Base-by-base conservation (phyloP, 2,113 vertebrate species). In the Lanius ludovicianus region DNA sequence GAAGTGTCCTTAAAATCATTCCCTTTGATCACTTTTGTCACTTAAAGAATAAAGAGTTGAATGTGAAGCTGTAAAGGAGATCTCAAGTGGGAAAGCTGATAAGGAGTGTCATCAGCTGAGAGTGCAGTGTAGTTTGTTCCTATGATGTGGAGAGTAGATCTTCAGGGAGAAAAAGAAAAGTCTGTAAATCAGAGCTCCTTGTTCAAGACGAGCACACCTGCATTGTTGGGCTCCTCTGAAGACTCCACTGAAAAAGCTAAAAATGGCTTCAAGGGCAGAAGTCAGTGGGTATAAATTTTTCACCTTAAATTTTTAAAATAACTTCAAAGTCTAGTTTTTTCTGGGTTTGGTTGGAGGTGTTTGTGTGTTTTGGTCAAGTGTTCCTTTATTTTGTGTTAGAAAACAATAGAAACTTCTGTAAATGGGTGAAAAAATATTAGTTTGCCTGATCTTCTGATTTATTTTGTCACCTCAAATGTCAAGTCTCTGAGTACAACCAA, bases 401-500 rank as follows among this genome's bases (percentile, higher is more conserved):
- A 70, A 33, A 44, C 44, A 30, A 25, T 14, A 37, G 41, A 73
- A 70, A 24, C 27, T 52, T 90, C 25, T 52, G 33, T 50, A 74
- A 95, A 60, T 28, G 10, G 30, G 55, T 85, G 41, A 20, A 39
- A 89, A 41, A 31, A 30, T 47, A 27, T 42, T 28, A 47, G 59
- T 57, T 89, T 78, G 15, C 74, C 73, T 91, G 19, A 59, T 92
- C 55, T 76, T 62, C 46, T 77, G 57, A 47, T 80, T 71, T 89
- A 50, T 81, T 93, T 90, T 91, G 39, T 92, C 84, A 89, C 70
- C 44, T 92, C n/a, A 76, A 73, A 91, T 46, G 33, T 79, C 49
- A 89, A 57, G 23, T 73, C 17, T 89, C 44, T 82, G 41, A 64
- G n/a, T 64, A 27, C 27, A 93, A 83, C 41, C 53, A 65, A 5